Conservation (phyloP, 2,888 invertebrate genomes). For the Lobophora halterata region DNA sequence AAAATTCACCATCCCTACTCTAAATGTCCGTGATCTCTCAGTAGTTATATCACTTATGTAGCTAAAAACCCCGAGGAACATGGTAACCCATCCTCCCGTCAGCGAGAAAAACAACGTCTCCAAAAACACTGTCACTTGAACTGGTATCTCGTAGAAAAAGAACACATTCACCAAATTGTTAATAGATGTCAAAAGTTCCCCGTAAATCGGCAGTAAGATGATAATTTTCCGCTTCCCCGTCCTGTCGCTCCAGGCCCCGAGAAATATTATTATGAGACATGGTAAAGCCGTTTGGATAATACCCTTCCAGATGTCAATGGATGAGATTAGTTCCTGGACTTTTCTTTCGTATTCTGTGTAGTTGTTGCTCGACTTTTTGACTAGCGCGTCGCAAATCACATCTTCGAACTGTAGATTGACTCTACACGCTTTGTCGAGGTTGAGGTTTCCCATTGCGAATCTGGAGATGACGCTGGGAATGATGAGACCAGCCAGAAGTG, state of each 20-base stretch:
- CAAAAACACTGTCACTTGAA: constrained; percentile 74
- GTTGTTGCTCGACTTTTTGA: constrained; percentile 66
- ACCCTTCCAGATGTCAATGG: constrained; percentile 80
- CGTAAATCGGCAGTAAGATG: constrained; percentile 78
- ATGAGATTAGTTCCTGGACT: constrained; percentile 80
- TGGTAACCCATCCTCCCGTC: constrained; percentile 79
- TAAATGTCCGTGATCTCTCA: constrained; percentile 78
- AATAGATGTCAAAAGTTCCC: constrained; percentile 73
- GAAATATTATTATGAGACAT: constrained; percentile 78
- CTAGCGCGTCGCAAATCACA: constrained; percentile 62
- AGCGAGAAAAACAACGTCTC: constrained; percentile 77
- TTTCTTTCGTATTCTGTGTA: constrained; percentile 83
- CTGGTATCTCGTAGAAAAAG: constrained; percentile 80
- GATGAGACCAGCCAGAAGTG: constrained; percentile 85
- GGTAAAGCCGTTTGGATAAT: constrained; percentile 79
- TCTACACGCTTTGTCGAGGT: constrained; percentile 71
- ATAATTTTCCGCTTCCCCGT: constrained; percentile 79
- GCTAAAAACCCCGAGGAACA: constrained; percentile 82
- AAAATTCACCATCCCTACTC: constrained; percentile 83
- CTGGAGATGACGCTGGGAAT: constrained; percentile 85
- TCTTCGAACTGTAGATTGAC: constrained; percentile 60
- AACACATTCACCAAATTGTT: constrained; percentile 79
- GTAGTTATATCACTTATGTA: constrained; percentile 83
- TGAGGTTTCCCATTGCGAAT: constrained; percentile 82
- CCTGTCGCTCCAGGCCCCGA: constrained; percentile 83